These are phyloP conservation scores for Brachionus plicatilis DNA, from an alignment of 1,140 invertebrate species.

Conservation along the genomic window DNA sequence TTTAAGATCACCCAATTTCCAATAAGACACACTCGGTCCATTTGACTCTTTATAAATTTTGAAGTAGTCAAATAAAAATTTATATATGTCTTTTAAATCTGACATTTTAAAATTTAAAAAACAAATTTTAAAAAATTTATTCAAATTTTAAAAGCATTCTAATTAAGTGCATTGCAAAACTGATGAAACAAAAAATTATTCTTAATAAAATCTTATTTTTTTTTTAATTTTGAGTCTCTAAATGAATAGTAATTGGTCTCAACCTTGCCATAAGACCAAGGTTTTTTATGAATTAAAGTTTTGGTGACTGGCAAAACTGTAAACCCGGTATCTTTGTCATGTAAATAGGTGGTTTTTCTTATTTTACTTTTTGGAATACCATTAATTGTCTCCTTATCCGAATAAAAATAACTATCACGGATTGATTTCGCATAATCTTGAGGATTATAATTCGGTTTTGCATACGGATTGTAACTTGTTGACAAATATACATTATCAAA, in stretches of 20 bases:
- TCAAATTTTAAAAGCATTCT: neutral
- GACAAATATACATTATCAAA: neutral
- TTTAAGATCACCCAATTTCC: slow-evolving; percentile 11
- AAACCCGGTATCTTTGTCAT: neutral
- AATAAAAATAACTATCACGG: slow-evolving; percentile 15
- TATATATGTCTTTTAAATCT: slow-evolving; percentile 22
- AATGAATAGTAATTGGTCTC: slow-evolving; percentile 12
- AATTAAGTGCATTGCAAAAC: neutral
- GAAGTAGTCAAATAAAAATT: slow-evolving; percentile 22
- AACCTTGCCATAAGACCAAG: slow-evolving; percentile 37
- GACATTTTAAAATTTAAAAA: neutral
- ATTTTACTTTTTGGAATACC: neutral
- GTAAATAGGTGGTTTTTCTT: neutral
- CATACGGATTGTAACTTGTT: neutral
- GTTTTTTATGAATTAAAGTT: slow-evolving; percentile 32
- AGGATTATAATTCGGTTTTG: neutral
- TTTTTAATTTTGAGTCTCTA: neutral
- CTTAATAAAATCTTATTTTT: neutral
- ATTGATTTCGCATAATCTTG: neutral
- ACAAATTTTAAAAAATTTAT: neutral
- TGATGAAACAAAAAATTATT: neutral
- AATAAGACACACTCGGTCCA: neutral
- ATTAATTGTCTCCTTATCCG: slow-evolving; percentile 8
- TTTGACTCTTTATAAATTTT: slow-evolving; percentile 19
- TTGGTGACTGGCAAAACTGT: neutral